phyloP scores from a whole-genome alignment of 2,888 invertebrate species.

The Melanostoma mellinum region DNA sequence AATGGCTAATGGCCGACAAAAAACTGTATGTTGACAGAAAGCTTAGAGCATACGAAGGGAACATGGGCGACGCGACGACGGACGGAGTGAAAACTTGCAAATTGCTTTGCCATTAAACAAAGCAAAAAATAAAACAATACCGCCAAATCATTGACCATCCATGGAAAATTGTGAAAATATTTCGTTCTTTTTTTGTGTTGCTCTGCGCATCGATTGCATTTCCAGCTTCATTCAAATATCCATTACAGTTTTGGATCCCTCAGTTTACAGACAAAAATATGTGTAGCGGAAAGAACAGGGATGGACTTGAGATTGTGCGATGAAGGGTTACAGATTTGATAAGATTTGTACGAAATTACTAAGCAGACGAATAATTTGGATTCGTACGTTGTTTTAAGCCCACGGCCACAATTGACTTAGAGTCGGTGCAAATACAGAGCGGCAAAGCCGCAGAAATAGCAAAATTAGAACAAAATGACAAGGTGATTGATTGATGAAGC shows the following conservation, averaged over 20 bases:
- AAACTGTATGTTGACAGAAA: conserved; percentile 25
- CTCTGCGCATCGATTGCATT: conserved; percentile 42
- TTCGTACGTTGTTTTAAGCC: too few relatives aligned
- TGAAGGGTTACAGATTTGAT: too few relatives aligned
- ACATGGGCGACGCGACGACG: not conserved
- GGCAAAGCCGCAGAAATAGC: too few relatives aligned
- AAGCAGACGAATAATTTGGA: too few relatives aligned
- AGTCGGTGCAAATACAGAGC: too few relatives aligned
- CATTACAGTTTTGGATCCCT: conserved; percentile 61
- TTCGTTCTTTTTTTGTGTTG: conserved; percentile 15
- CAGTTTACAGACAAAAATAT: conserved; percentile 36
- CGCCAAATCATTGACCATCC: conserved; percentile 39
- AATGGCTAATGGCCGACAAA: conserved; percentile 4
- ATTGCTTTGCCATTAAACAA: conserved; percentile 62
- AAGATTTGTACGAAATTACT: too few relatives aligned
- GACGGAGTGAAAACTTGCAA: conserved; percentile 56
- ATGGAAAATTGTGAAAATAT: conserved; percentile 38
- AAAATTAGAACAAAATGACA: too few relatives aligned
- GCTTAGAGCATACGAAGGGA: not conserved
- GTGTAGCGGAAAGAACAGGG: conserved; percentile 7
- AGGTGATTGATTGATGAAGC: too few relatives aligned
- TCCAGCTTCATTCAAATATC: conserved; percentile 66
- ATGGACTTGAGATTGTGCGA: conserved; percentile 11
- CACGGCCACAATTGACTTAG: too few relatives aligned
- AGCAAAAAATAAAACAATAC: not conserved